Evolutionary conservation across 2,888 invertebrate species (phyloP).

Genomic region (Thera britannica): DNA sequence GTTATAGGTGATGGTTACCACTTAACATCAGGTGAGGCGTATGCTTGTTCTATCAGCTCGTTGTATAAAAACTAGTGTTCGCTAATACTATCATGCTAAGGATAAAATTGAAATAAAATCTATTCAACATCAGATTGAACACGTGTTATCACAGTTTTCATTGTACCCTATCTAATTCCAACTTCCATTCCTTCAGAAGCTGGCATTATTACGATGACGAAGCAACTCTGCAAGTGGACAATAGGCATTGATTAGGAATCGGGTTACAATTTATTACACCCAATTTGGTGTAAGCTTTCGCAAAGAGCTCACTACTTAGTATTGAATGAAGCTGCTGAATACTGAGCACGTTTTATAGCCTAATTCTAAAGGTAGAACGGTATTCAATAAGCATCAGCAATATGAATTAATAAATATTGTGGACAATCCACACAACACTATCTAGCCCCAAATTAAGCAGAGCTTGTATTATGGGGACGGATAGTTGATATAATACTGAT

Average conservation of each 20-base stretch:
- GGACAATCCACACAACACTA: too few species aligned
- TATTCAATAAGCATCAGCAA: background rate
- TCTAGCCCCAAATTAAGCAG: too few species aligned
- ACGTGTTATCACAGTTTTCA: background rate
- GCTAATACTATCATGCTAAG: too few species aligned
- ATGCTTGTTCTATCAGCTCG: too few species aligned
- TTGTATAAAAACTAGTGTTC: too few species aligned
- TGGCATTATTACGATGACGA: constrained; percentile 40
- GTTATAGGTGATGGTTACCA: too few species aligned
- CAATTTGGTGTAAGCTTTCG: constrained; percentile 59
- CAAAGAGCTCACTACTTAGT: constrained; percentile 37
- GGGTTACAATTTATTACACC: constrained; percentile 56
- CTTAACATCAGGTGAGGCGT: too few species aligned
- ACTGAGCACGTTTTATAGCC: constrained; percentile 41
- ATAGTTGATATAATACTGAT: too few species aligned
- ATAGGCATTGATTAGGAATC: constrained; percentile 48
- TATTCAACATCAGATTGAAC: too few species aligned
- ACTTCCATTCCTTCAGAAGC: constrained; percentile 30
- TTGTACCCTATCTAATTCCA: constrained; percentile 26
- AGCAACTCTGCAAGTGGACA: constrained; percentile 40
- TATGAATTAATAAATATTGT: background rate
- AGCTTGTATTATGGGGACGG: too few species aligned
- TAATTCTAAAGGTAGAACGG: background rate
- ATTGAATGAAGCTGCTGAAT: constrained; percentile 43
- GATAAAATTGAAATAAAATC: too few species aligned